Evolutionary conservation across 2,113 vertebrate genomes (phyloP).

Genomic region (Elaphurus davidianus): DNA sequence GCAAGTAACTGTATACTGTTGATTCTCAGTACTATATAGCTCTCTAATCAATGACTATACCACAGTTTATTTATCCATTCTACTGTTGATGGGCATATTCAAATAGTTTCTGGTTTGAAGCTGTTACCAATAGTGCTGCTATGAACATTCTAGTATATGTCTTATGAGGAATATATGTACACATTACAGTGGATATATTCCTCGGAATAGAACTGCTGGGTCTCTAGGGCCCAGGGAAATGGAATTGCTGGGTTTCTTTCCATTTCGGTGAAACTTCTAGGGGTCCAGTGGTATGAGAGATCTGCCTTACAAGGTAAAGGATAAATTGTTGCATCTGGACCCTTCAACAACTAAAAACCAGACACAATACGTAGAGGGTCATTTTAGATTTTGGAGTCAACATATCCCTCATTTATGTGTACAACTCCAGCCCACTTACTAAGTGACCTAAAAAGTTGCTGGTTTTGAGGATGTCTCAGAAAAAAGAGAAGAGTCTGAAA

Average conservation of each 20-base stretch:
- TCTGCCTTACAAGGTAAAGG: not conserved
- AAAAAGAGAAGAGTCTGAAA: not conserved
- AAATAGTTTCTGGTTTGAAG: not conserved
- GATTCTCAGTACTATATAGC: not conserved
- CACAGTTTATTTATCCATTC: slow-evolving; percentile 5
- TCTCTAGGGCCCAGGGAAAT: not conserved
- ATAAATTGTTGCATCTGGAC: not conserved
- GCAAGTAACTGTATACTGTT: not conserved
- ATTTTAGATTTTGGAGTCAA: not conserved
- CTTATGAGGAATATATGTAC: slow-evolving; percentile 11
- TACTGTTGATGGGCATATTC: not conserved
- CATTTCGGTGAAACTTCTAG: not conserved
- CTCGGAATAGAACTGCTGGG: not conserved
- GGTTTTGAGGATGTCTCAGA: not conserved
- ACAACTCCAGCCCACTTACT: not conserved
- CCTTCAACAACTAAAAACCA: not conserved
- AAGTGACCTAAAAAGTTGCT: not conserved
- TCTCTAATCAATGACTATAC: not conserved
- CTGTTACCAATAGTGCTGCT: not conserved
- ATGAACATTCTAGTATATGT: not conserved
- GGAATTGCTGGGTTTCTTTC: not conserved
- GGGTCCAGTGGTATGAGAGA: not conserved
- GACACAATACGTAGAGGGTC: not conserved
- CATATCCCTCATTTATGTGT: not conserved
- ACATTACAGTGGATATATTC: not conserved